Base-by-base conservation (phyloP, 1,140 invertebrate species). In the Himalopsyche phryganea region DNA sequence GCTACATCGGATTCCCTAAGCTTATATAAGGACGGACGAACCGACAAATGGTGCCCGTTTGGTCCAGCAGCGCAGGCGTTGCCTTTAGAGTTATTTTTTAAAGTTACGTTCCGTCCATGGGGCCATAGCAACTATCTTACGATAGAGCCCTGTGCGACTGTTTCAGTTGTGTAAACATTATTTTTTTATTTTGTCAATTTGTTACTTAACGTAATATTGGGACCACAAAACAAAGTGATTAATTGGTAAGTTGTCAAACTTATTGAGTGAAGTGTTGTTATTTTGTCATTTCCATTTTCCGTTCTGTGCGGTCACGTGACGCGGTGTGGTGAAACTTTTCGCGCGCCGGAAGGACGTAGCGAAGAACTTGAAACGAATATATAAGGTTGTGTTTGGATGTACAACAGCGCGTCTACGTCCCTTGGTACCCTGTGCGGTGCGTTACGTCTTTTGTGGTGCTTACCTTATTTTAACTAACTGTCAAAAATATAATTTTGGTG, bases 21-120 rank as follows among this genome's bases (percentile, higher is more conserved):
- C 67, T 74, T 77, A 78, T 77, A 77, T 77, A 77, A 78, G 68
- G 64, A 67, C 72, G 68, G 71, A 71, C 68, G 68, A 61, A 63
- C 65, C 57, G 63, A 62, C 63, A 60, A 67, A 69, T 66, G 69
- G 67, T 71, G 73, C 74, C 76, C 75, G 73, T 75, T 72, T 74
- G 69, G 72, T 73, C 71, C 68, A 71, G 72, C 70, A 73, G 68
- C 73, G 71, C 73, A 74, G 71, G 69, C 72, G 72, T 75, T 75
- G 71, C 66, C 69, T 67, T 45, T 56, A 63, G 66, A 66, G 70
- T 64, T 70, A 63, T 69, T 67, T 61, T 61, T 63, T 44, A 51
- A 66, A 55, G 65, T 61, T 55, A 61, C 65, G 67, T 60, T 57
- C 61, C 66, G 52, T 60, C 61, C 57, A 63, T 60, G 57, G 58